phyloP scores from a whole-genome alignment of 2,888 invertebrate genomes.

The Biston betularia region DNA sequence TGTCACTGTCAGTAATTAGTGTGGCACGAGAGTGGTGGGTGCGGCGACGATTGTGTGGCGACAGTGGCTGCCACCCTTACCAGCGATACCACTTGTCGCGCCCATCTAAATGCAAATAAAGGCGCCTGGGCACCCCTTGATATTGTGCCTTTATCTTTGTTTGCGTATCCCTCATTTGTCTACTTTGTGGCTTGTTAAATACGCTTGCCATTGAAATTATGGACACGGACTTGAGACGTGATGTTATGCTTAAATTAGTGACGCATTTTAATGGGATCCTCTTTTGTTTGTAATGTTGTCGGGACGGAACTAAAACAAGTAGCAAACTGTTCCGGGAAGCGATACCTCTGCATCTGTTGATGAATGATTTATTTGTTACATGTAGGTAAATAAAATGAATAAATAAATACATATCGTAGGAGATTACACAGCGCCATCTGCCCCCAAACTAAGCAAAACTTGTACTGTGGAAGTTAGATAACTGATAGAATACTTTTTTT shows the following conservation, averaged over 20 bases:
- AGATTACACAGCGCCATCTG: no score
- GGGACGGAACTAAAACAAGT: conserved; percentile 4
- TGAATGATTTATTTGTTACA: not conserved
- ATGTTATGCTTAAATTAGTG: conserved; percentile 33
- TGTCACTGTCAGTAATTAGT: conserved; percentile 66
- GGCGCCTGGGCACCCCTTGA: conserved; percentile 68
- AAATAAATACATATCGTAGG: no score
- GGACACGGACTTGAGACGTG: conserved; percentile 29
- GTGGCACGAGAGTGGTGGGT: conserved; percentile 48
- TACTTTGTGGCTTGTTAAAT: conserved; percentile 62
- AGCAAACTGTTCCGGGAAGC: not conserved
- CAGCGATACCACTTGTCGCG: conserved; percentile 73
- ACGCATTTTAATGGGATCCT: conserved; percentile 11
- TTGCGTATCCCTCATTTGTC: conserved; percentile 78
- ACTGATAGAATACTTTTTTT: no score
- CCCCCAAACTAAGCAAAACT: no score
- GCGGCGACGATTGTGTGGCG: conserved; percentile 49
- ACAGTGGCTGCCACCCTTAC: conserved; percentile 44
- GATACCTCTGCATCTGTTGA: not conserved
- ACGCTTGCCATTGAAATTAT: conserved; percentile 37
- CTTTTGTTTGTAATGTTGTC: conserved; percentile 2
- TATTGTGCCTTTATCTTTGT: conserved; percentile 58
- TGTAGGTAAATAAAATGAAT: no score
- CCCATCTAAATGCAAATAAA: conserved; percentile 82
- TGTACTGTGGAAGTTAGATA: no score